Evolutionary conservation across 2,888 invertebrate genomes (phyloP).

Genomic region (Cecidostiba fungosa): DNA sequence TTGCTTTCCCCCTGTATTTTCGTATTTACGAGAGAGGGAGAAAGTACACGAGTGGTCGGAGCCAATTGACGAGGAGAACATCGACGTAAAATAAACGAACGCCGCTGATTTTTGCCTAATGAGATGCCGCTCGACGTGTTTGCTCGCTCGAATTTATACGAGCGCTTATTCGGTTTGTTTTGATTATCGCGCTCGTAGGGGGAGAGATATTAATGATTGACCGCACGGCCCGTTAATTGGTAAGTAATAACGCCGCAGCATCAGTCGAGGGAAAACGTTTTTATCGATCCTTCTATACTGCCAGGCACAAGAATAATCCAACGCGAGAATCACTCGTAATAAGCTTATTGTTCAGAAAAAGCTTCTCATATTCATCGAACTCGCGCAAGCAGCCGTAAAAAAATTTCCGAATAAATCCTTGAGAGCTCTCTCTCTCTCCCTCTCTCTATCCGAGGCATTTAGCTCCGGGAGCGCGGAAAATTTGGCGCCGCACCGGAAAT

Average conservation of each 20-base stretch:
- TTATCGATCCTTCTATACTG: too few species aligned
- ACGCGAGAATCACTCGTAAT: too few species aligned
- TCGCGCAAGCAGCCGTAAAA: not conserved
- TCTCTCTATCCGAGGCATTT: constrained; percentile 12
- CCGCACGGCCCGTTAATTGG: not conserved
- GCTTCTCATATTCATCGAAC: not conserved
- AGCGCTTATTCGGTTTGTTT: constrained; percentile 19
- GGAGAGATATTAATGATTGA: not conserved
- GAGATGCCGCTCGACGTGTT: not conserved
- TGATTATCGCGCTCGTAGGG: constrained; percentile 23
- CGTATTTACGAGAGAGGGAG: not conserved
- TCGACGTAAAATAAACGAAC: not conserved
- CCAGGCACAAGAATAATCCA: too few species aligned
- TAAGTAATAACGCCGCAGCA: not conserved
- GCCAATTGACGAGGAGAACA: not conserved
- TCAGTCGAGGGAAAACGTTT: not conserved
- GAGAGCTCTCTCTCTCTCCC: not conserved
- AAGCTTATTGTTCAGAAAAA: too few species aligned
- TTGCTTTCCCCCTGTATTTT: not conserved
- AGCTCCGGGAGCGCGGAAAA: constrained; percentile 35
- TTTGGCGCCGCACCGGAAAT: constrained; percentile 45
- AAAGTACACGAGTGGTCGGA: not conserved
- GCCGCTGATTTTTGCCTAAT: constrained; percentile 13
- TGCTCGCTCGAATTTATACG: constrained; percentile 1
- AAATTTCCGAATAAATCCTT: not conserved